Conservation (phyloP, 2,113 vertebrate genomes). For the Scomber colias region DNA sequence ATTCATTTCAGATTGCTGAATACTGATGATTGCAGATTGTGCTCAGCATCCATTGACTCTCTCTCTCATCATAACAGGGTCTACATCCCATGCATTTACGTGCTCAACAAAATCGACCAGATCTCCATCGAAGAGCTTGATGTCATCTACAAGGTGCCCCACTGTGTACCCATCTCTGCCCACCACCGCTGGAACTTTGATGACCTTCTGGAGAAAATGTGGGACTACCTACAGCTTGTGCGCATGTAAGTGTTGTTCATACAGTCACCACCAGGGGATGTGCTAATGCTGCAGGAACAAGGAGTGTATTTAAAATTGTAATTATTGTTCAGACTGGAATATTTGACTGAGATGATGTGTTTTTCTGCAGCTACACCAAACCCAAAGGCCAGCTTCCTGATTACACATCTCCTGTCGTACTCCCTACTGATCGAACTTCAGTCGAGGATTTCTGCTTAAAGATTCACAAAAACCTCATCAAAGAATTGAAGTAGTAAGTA, state of each 20-base stretch:
- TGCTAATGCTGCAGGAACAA: neutral
- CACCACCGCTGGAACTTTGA: conserved; percentile 99
- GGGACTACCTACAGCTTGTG: conserved; percentile 96
- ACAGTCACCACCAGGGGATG: neutral
- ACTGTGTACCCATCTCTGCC: conserved; percentile 98
- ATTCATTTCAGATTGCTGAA: neutral
- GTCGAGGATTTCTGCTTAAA: conserved; percentile 99
- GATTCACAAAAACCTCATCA: conserved; percentile 99
- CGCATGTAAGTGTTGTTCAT: conserved; percentile 90
- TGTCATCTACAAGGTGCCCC: conserved; percentile 98
- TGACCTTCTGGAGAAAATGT: conserved; percentile 95
- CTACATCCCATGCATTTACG: conserved; percentile 98
- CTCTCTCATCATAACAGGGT: conserved; percentile 84
- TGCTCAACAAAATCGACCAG: conserved; percentile 99
- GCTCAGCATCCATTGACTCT: neutral
- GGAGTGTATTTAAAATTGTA: neutral
- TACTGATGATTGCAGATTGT: neutral
- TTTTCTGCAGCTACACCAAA: conserved; percentile 93
- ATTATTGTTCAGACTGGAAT: neutral
- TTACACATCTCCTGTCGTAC: conserved; percentile 95
- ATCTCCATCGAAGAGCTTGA: conserved; percentile 99
- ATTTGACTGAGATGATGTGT: conserved; percentile 21
- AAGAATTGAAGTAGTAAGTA: conserved; percentile 99
- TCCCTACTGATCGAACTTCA: conserved; percentile 89
- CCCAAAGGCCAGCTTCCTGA: conserved; percentile 99